Base-by-base conservation (phyloP, 2,888 invertebrate genomes). In the Minunthozetes semirufus region DNA sequence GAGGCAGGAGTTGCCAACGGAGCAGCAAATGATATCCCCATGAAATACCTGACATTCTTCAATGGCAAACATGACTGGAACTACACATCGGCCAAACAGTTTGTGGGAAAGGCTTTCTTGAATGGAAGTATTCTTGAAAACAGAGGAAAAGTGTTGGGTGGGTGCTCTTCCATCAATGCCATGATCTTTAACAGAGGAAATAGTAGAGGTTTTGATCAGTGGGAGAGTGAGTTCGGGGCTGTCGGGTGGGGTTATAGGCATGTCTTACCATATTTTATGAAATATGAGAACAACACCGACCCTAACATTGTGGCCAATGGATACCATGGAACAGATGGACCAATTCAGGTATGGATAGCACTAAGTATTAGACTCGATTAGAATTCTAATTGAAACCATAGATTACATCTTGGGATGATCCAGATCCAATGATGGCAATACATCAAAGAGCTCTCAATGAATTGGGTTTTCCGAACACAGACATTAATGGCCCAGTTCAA, bases 171-270 rank as follows among this genome's bases (percentile, higher is more conserved):
- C 1, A 22, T 9, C 4, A 56, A 56, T 22, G 19, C 9, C 9
- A 56, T 56, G 56, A 13, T 56, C 8, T 56, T 11, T 56, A 56
- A 56, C 25, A 19, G 56, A 25, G 56, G 56, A 9, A 56, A 56
- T 11, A 4, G 9, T 1, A 56, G 11, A 25, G 19, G 5, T 2
- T 56, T 56, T n/a, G 22, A 50, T n/a, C 9, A n/a, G n/a, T 50
- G 50, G 61, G 61, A 9, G 17, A 9, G 13, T 25, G 17, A 13
- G 17, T 56, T 9, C 27, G 94, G 94, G 0, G 94, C 94, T 80
- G 86, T 89, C 0, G 93, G 93, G 6, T 96, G 95, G 95, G 88
- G 89, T 0, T 95, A 91, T 83, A 85, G 88, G 0, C 88, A 91
- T 76, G 91, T 91, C 0, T 85, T 95, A 5, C 89, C 89, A 66